Percentiles rank a stretch among this genome's conserved stretches.
Evolutionary conservation across 2,113 vertebrate species (phyloP).

Genomic region (Semnornis frantzii): DNA sequence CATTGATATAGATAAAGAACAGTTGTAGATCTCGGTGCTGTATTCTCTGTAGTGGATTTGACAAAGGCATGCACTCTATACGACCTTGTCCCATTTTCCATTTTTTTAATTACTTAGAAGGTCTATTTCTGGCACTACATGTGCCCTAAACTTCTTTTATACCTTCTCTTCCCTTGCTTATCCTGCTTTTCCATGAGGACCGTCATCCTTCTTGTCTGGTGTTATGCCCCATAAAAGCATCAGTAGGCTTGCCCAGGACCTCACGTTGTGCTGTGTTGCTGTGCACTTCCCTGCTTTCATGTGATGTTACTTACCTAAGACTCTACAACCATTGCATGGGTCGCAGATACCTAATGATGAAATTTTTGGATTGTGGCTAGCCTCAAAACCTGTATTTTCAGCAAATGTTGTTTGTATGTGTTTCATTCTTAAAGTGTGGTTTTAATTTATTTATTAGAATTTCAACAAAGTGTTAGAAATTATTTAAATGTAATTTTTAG

Average conservation of each 20-base stretch:
- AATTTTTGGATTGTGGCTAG: not conserved
- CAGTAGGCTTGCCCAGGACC: not conserved
- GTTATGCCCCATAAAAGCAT: not conserved
- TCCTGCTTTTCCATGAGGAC: rapidly evolving
- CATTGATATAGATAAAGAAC: not conserved
- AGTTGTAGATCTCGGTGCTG: not conserved
- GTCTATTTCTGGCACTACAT: not conserved
- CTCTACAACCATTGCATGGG: not conserved
- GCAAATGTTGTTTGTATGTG: not conserved
- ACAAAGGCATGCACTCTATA: not conserved
- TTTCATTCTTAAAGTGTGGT: not conserved
- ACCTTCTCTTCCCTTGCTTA: not conserved
- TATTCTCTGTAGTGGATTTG: not conserved
- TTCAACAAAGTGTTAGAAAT: not conserved
- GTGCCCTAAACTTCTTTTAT: not conserved
- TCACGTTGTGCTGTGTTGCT: rapidly evolving
- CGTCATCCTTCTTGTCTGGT: not conserved
- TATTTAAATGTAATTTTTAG: not conserved
- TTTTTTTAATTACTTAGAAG: not conserved
- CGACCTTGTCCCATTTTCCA: not conserved
- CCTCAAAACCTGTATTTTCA: not conserved
- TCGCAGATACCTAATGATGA: not conserved
- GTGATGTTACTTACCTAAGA: not conserved
- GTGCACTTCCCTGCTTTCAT: not conserved
- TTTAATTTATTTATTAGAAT: not conserved